Evolutionary conservation across 2,113 vertebrate genomes (phyloP).

Genomic region (Myanophis thanlyinensis): DNA sequence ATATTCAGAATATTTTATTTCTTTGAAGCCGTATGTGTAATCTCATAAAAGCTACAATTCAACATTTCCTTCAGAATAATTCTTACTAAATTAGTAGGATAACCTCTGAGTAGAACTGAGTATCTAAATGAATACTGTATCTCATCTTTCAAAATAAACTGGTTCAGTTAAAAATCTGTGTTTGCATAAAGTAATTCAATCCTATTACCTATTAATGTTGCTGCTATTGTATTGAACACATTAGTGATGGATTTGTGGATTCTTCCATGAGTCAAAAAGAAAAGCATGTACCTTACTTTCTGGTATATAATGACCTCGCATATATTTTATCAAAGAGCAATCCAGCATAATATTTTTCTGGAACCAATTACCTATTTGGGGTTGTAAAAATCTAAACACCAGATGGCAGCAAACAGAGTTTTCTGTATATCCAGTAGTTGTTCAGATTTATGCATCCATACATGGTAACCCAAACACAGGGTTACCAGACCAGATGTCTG

Average conservation of each 20-base stretch:
- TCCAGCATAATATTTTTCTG: neutral
- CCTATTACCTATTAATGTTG: rapidly evolving
- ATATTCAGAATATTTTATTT: neutral
- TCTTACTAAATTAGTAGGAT: neutral
- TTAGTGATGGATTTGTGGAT: neutral
- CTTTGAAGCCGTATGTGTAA: neutral
- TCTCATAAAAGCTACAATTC: neutral
- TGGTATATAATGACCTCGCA: neutral
- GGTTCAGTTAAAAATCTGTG: neutral
- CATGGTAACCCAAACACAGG: neutral
- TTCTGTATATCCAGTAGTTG: neutral
- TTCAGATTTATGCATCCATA: neutral
- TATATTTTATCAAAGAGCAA: neutral
- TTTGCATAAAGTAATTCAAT: neutral
- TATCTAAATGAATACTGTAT: neutral
- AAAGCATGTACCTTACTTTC: neutral
- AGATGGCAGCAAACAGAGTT: neutral
- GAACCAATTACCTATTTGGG: neutral
- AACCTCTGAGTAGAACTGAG: neutral
- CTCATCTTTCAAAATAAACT: neutral
- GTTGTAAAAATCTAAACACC: neutral
- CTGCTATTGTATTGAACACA: neutral
- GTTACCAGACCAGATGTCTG: neutral
- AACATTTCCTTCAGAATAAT: neutral
- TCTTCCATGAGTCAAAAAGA: neutral